Conservation (phyloP, 2,888 invertebrate species). For the Ophion slaviceki region DNA sequence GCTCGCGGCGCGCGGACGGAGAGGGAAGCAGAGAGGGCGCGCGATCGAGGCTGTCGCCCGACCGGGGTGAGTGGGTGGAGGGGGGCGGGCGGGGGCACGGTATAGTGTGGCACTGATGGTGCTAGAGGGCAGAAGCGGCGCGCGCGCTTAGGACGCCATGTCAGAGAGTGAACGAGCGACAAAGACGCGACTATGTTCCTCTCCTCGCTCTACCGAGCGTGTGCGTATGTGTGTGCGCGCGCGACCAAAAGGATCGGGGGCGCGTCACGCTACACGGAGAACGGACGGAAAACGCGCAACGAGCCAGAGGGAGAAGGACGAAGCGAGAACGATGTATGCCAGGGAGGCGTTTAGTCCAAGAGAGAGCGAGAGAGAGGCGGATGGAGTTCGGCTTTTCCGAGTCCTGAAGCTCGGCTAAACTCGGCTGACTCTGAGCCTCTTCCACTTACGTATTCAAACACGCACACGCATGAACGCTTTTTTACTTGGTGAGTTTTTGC, state of each 20-base stretch:
- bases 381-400: constrained; percentile 52
- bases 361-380: constrained; percentile 56
- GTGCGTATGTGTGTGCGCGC: neutral
- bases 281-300: constrained; percentile 18
- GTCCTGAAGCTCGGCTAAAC: constrained; percentile 56
- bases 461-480: neutral
- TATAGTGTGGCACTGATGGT: constrained; percentile 59
- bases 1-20: constrained; percentile 41
- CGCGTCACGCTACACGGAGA: constrained; percentile 36
- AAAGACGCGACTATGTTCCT: constrained; percentile 33
- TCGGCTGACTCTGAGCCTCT: constrained; percentile 60
- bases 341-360: constrained; percentile 4
- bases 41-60: constrained; percentile 7
- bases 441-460: neutral
- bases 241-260: constrained; percentile 60
- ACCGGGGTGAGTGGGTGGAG: constrained; percentile 11
- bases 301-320: constrained; percentile 55
- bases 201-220: neutral
- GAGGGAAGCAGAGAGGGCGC: constrained; percentile 49
- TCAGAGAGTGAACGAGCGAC: constrained; percentile 77
- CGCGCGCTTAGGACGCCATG: constrained; percentile 81
- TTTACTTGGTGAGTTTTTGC: constrained; percentile 26
- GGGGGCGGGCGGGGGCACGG: constrained; percentile 50
- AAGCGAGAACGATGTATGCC: constrained; percentile 16
- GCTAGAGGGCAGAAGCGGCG: constrained; percentile 61